These are phyloP conservation scores for Heliconius eleuchia DNA, from an alignment of 1,140 invertebrate genomes.

Conservation along the genomic window DNA sequence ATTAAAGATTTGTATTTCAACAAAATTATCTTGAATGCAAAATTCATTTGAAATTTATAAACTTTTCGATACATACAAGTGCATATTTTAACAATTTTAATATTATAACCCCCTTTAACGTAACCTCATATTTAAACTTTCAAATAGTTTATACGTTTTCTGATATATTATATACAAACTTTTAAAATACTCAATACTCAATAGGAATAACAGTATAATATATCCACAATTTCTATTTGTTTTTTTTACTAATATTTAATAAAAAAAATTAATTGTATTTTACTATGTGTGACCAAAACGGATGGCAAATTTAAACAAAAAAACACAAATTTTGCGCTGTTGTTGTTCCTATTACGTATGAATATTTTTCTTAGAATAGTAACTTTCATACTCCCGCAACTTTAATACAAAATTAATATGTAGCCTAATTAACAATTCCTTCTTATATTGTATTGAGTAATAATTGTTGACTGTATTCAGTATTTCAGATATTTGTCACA, in stretches of 20 bases:
- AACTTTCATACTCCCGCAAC: background rate
- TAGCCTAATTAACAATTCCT: background rate
- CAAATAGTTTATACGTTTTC: background rate
- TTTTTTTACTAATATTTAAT: background rate
- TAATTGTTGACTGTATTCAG: conserved; percentile 26
- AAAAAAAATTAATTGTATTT: too few relatives aligned
- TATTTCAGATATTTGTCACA: conserved; percentile 32
- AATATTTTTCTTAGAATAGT: background rate
- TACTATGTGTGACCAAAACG: too few relatives aligned
- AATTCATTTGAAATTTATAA: background rate
- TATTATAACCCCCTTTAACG: conserved; percentile 22
- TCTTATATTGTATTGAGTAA: conserved; percentile 19
- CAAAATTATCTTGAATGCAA: background rate
- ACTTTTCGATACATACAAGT: background rate
- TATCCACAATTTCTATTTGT: background rate
- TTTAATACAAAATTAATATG: conserved; percentile 8
- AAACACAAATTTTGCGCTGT: background rate
- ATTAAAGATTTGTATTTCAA: background rate
- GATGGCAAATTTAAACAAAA: background rate
- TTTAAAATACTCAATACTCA: background rate
- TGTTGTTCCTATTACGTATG: background rate
- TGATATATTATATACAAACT: conserved; percentile 1
- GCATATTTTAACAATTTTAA: conserved; percentile 17
- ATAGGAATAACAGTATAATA: conserved; percentile 1
- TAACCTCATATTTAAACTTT: conserved; percentile 24